Conservation (phyloP, 2,797 vertebrate species). For the Enteromius argenteus region DNA sequence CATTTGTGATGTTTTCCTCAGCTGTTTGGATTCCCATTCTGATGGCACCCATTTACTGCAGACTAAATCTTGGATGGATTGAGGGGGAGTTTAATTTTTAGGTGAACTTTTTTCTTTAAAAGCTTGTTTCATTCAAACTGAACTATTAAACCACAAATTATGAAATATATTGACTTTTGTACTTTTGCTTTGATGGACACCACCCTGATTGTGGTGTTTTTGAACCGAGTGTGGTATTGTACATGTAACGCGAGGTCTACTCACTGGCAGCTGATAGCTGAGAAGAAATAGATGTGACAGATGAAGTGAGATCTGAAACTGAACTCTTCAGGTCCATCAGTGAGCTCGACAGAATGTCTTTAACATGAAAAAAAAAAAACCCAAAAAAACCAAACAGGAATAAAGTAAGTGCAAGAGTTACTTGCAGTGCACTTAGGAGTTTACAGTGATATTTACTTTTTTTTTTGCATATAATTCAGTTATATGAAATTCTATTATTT, state of each 20-base stretch:
- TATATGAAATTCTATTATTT: not conserved
- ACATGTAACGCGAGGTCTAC: not conserved
- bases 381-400: not conserved
- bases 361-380: not conserved
- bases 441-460: not conserved
- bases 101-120: not conserved
- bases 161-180: not conserved
- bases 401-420: not conserved
- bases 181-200: not conserved
- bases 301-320: not conserved
- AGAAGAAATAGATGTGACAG: not conserved
- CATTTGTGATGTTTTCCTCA: not conserved
- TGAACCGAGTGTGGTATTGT: not conserved
- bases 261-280: not conserved
- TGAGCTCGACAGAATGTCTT: not conserved
- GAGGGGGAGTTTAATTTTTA: not conserved
- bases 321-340: not conserved
- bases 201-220: not conserved
- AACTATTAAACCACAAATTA: not conserved
- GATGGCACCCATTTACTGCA: not conserved
- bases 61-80: not conserved
- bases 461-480: not conserved
- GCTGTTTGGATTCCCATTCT: not conserved
- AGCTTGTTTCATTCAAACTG: not conserved
- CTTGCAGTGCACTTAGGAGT: not conserved